Evolutionary conservation across 2,888 invertebrate genomes (phyloP).

Genomic region (Athalia rosae): DNA sequence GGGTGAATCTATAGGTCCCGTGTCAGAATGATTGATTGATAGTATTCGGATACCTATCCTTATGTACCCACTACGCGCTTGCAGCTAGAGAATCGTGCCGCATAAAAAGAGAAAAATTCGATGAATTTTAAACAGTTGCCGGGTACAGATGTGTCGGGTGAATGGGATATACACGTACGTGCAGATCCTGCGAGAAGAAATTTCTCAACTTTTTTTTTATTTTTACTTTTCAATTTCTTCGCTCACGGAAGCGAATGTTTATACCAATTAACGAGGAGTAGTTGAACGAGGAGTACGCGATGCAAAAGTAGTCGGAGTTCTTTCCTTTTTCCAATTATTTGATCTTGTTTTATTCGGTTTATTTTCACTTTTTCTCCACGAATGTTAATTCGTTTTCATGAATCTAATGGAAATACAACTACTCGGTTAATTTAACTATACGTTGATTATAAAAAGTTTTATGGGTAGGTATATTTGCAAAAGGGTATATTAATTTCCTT

Average conservation of each 20-base stretch:
- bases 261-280: constrained; percentile 12
- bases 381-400: neutral
- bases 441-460: neutral
- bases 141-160: neutral
- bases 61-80: neutral
- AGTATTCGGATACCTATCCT: constrained; percentile 1
- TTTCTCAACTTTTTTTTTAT: neutral
- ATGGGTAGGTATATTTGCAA: neutral
- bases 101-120: constrained; percentile 8
- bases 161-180: neutral
- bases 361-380: neutral
- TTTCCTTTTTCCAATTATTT: neutral
- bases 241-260: neutral
- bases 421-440: too few species aligned
- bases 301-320: neutral
- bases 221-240: neutral
- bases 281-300: neutral
- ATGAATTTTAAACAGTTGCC: constrained; percentile 14
- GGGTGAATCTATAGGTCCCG: neutral
- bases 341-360: neutral
- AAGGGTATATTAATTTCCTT: neutral
- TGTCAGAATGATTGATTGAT: constrained; percentile 28
- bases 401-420: neutral
- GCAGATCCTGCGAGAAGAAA: neutral
- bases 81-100: neutral